Percentiles rank a stretch among this genome's conserved stretches.
These are phyloP conservation scores for Alosa sapidissima DNA, from an alignment of 2,797 vertebrate genomes.

Conservation along the genomic window DNA sequence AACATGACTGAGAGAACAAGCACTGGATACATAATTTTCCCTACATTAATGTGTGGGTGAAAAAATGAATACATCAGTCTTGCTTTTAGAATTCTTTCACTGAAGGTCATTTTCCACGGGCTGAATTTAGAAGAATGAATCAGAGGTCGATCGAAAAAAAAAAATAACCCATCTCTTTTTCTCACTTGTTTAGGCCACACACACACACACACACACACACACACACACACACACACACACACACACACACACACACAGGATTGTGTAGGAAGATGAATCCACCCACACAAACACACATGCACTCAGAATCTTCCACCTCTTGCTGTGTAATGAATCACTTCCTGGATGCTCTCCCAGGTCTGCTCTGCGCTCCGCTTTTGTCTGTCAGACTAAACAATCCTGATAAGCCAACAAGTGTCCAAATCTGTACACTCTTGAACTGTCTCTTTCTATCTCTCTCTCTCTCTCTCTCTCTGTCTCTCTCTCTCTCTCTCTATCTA, in stretches of 20 bases:
- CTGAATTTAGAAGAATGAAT: background rate
- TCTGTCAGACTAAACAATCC: no score
- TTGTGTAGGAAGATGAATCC: no score
- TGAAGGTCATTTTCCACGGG: background rate
- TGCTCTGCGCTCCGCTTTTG: no score
- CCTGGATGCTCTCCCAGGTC: no score
- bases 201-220: slow-evolving; percentile 22
- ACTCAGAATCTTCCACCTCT: background rate
- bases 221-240: slow-evolving; percentile 15
- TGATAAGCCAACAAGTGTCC: no score
- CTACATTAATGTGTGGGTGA: background rate
- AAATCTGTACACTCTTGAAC: no score
- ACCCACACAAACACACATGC: background rate
- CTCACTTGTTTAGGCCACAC: background rate
- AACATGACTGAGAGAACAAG: no score
- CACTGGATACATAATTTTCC: no score
- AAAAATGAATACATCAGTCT: background rate
- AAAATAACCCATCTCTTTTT: no score
- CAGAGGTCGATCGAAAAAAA: background rate
- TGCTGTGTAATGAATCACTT: background rate
- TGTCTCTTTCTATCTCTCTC: no score
- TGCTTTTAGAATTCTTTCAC: background rate
- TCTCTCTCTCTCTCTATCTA: no score
- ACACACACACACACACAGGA: background rate
- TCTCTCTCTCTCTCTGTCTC: no score